These are phyloP conservation scores for Sparidentex hasta DNA, from an alignment of 2,797 vertebrate genomes.

Conservation along the genomic window DNA sequence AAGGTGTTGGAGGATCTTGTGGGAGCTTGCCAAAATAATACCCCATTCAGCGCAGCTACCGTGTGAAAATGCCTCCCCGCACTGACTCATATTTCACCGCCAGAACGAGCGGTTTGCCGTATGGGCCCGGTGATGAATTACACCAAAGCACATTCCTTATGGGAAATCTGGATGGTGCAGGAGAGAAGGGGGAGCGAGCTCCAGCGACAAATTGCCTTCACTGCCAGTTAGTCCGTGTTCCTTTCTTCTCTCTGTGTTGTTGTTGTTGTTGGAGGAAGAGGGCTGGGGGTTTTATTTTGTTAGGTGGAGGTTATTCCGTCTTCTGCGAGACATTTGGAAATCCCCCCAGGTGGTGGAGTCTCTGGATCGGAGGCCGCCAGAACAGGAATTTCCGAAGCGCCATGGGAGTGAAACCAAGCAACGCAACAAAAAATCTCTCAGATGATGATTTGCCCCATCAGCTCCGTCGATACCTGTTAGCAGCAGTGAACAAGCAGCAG, in stretches of 20 bases:
- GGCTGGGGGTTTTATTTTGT: constrained; percentile 68
- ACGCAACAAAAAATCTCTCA: constrained; percentile 51
- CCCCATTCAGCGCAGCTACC: constrained; percentile 76
- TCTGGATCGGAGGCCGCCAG: constrained; percentile 50
- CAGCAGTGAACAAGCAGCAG: constrained; percentile 53
- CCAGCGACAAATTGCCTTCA: constrained; percentile 90
- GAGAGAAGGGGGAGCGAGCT: constrained; percentile 76
- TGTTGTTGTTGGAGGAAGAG: constrained; percentile 77
- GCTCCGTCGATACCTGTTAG: constrained; percentile 75
- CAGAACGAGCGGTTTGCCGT: constrained; percentile 80
- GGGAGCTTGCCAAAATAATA: constrained; percentile 84
- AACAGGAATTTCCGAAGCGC: constrained; percentile 39
- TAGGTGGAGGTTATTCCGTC: constrained; percentile 76
- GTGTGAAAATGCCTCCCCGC: constrained; percentile 78
- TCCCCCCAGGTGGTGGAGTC: constrained; percentile 87
- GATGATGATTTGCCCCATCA: constrained; percentile 74
- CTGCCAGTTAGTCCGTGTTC: constrained; percentile 88
- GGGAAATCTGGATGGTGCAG: constrained; percentile 85
- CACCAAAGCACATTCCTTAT: constrained; percentile 84
- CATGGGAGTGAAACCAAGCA: constrained; percentile 56
- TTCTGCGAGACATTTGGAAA: constrained; percentile 81
- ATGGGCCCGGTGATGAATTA: constrained; percentile 84
- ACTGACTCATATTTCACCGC: constrained; percentile 83
- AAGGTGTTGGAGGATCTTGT: constrained; percentile 80
- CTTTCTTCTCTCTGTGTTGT: constrained; percentile 87